Percentiles rank a stretch among this genome's conserved stretches.
Evolutionary conservation across 1,140 invertebrate species (phyloP).

Genomic region (Teleogryllus occipitalis): DNA sequence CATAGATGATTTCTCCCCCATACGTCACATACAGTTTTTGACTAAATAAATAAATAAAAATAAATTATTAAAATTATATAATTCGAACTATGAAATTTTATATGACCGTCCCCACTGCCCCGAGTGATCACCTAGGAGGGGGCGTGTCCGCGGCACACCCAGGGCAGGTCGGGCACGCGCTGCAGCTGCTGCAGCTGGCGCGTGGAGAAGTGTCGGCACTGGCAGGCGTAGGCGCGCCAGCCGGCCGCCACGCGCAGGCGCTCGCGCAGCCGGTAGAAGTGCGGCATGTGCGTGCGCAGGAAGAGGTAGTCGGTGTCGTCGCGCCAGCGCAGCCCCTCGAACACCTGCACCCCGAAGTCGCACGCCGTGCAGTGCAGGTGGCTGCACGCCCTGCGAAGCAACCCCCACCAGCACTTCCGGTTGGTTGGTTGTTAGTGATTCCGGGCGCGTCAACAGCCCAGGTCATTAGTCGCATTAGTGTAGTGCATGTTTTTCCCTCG

Average conservation of each 20-base stretch:
- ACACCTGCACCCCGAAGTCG: not conserved
- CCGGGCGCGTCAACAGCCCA: no score
- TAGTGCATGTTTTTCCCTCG: no score
- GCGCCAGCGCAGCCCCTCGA: not conserved
- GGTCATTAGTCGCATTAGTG: no score
- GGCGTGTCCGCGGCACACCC: not conserved
- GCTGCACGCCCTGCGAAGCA: conserved; percentile 8
- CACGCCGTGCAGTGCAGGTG: conserved; percentile 11
- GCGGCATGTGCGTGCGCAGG: conserved; percentile 10
- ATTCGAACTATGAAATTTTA: no score
- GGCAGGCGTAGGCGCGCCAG: conserved; percentile 13
- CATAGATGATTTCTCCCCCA: no score
- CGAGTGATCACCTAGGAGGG: no score
- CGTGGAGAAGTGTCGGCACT: conserved; percentile 4
- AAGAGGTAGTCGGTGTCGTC: conserved; percentile 2
- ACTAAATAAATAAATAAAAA: no score
- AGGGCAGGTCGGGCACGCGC: not conserved
- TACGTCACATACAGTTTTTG: no score
- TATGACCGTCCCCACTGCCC: no score
- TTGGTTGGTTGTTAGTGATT: no score
- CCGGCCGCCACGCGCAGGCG: not conserved
- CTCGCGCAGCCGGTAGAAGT: conserved; percentile 7
- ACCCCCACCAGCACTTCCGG: no score
- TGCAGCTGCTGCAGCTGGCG: not conserved
- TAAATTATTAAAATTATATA: no score